Percentiles rank a stretch among this genome's conserved stretches.
phyloP scores from a whole-genome alignment of 1,140 invertebrate species.

The Linepithema humile region DNA sequence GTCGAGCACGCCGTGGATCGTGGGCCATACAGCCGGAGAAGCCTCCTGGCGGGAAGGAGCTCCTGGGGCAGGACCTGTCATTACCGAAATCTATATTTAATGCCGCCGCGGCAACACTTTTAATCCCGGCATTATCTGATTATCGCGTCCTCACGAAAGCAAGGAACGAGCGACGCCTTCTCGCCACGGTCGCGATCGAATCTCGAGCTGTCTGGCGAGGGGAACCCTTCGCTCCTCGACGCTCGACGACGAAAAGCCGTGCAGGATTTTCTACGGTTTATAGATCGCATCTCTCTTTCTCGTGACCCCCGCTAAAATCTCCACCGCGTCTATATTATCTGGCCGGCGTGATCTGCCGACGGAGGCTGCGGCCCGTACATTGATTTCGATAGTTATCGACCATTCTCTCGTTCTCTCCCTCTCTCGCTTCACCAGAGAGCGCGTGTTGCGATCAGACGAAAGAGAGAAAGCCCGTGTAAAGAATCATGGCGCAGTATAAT shows the following conservation, averaged over 20 bases:
- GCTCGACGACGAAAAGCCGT: conserved; percentile 51
- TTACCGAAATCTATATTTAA: conserved; percentile 79
- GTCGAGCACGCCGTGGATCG: background rate
- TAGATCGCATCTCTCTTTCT: conserved; percentile 56
- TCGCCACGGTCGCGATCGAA: conserved; percentile 47
- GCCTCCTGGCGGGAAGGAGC: conserved; percentile 38
- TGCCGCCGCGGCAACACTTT: conserved; percentile 67
- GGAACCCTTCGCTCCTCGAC: conserved; percentile 21
- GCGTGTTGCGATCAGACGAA: background rate
- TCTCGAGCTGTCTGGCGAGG: conserved; percentile 36
- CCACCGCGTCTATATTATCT: conserved; percentile 43
- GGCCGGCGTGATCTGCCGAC: conserved; percentile 52
- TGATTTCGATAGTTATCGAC: conserved; percentile 62
- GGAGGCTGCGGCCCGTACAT: conserved; percentile 48
- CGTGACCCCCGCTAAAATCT: conserved; percentile 61
- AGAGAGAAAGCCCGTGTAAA: conserved; percentile 15
- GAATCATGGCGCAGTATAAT: conserved; percentile 28
- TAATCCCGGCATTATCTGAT: conserved; percentile 76
- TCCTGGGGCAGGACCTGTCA: conserved; percentile 69
- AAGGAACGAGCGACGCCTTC: conserved; percentile 47
- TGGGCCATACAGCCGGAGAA: background rate
- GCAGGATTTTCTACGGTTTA: conserved; percentile 54
- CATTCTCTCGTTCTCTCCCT: background rate
- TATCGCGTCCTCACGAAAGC: conserved; percentile 63
- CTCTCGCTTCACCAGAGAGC: background rate